phyloP scores from a whole-genome alignment of 2,113 vertebrate species.

The Dissostichus mawsoni region DNA sequence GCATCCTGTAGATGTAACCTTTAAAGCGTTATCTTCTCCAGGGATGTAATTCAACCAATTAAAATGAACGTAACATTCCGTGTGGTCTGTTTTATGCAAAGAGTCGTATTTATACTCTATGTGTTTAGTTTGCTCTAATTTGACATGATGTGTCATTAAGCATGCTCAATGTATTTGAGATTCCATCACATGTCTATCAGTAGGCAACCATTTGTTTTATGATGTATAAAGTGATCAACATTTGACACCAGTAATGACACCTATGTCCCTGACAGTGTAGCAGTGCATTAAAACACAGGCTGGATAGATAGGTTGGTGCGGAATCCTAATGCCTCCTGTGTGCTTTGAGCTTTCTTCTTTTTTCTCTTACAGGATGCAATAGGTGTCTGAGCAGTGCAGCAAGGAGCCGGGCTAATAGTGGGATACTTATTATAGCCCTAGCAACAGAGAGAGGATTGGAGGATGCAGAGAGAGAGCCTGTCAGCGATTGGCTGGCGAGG shows the following conservation, averaged over 20 bases:
- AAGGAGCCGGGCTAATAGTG: constrained; percentile 67
- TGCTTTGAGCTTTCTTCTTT: constrained; percentile 63
- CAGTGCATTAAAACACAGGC: constrained; percentile 56
- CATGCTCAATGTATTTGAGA: constrained; percentile 20
- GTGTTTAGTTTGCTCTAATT: constrained; percentile 15
- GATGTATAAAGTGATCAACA: constrained; percentile 31
- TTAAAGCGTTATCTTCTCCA: background rate
- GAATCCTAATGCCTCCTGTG: constrained; percentile 71
- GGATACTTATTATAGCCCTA: constrained; percentile 83
- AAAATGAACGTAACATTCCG: background rate
- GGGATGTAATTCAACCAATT: background rate
- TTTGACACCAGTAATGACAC: constrained; percentile 40
- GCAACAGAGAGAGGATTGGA: constrained; percentile 84
- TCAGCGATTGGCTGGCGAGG: constrained; percentile 78
- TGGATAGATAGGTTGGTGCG: constrained; percentile 46
- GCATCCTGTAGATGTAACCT: constrained; percentile 10
- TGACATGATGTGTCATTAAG: constrained; percentile 2
- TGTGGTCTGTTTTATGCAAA: background rate
- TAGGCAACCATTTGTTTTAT: constrained; percentile 6
- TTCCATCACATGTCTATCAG: constrained; percentile 35
- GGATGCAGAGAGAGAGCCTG: constrained; percentile 49
- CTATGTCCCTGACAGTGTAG: constrained; percentile 47
- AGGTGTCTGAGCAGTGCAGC: constrained; percentile 80
- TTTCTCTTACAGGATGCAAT: constrained; percentile 75
- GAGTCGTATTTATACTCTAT: background rate